Conservation (phyloP, 1,140 invertebrate species). For the Aphelenchoides fujianensis region DNA sequence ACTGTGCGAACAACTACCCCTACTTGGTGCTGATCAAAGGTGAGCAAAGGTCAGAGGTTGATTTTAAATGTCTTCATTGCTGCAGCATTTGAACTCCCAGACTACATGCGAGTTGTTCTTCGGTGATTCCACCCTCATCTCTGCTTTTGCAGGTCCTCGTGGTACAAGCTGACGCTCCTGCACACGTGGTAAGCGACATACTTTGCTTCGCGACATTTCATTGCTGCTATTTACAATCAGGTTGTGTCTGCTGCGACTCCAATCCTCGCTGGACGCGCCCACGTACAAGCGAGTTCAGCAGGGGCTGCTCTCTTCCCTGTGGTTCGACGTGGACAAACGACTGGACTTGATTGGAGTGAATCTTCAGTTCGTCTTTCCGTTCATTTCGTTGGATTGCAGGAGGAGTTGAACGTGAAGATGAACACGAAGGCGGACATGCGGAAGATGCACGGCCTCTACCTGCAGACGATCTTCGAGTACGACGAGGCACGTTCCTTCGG, state of each 20-base stretch:
- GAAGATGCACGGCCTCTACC: slow-evolving; percentile 40
- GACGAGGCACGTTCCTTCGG: slow-evolving; percentile 29
- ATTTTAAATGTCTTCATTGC: slow-evolving; percentile 11
- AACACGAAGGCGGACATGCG: slow-evolving; percentile 12
- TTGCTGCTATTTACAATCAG: slow-evolving; percentile 16
- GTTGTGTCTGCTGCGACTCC: slow-evolving; percentile 32
- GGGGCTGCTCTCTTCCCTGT: slow-evolving; percentile 23
- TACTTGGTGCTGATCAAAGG: slow-evolving; percentile 31
- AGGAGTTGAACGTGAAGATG: slow-evolving; percentile 24
- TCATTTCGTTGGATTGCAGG: neutral
- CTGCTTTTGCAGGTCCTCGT: too few species aligned
- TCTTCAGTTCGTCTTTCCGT: slow-evolving; percentile 6
- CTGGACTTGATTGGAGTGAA: slow-evolving; percentile 18
- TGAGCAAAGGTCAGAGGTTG: neutral
- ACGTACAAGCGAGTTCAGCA: slow-evolving; percentile 29
- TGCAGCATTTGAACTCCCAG: slow-evolving; percentile 39
- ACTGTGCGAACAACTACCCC: slow-evolving; percentile 43
- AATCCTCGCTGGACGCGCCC: slow-evolving; percentile 28
- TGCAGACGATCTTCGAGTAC: slow-evolving; percentile 40
- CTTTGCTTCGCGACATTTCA: neutral
- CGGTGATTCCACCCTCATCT: too few species aligned
- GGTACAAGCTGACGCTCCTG: slow-evolving; percentile 39
- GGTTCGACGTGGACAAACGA: slow-evolving; percentile 35
- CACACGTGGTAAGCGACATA: slow-evolving; percentile 37
- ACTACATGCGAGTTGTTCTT: too few species aligned